Conservation (phyloP, 2,888 invertebrate species). For the Drosophila borealis region DNA sequence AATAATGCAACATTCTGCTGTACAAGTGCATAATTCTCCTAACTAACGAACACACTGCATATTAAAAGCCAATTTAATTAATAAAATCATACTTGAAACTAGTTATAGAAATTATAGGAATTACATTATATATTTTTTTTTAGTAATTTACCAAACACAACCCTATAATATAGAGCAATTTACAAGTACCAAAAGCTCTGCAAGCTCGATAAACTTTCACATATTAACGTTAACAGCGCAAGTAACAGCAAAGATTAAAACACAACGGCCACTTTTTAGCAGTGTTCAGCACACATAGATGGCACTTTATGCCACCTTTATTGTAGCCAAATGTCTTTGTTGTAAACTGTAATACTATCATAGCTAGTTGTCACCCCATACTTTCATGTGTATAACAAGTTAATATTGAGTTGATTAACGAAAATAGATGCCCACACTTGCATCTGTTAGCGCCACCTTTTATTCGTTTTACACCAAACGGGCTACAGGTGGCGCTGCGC, state of each 20-base stretch:
- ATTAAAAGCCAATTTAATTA: background rate
- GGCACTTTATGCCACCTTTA: too few species aligned
- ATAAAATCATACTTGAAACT: background rate
- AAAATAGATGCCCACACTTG: background rate
- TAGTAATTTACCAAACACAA: background rate
- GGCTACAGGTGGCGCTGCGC: background rate
- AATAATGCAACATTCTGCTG: constrained; percentile 19
- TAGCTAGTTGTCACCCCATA: background rate
- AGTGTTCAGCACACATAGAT: background rate
- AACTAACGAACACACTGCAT: background rate
- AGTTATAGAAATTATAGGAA: background rate
- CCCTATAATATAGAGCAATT: background rate
- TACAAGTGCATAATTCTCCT: background rate
- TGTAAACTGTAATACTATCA: too few species aligned
- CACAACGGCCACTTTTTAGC: background rate
- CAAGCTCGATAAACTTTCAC: background rate
- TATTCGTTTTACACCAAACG: background rate
- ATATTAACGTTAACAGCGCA: background rate
- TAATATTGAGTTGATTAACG: background rate
- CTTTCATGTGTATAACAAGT: background rate
- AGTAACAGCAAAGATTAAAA: background rate
- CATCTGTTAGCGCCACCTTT: background rate
- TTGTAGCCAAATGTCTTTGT: too few species aligned
- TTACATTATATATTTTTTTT: background rate
- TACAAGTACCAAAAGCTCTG: background rate